phyloP scores from a whole-genome alignment of 2,888 invertebrate genomes.

The Scaptomyza caliginosa region DNA sequence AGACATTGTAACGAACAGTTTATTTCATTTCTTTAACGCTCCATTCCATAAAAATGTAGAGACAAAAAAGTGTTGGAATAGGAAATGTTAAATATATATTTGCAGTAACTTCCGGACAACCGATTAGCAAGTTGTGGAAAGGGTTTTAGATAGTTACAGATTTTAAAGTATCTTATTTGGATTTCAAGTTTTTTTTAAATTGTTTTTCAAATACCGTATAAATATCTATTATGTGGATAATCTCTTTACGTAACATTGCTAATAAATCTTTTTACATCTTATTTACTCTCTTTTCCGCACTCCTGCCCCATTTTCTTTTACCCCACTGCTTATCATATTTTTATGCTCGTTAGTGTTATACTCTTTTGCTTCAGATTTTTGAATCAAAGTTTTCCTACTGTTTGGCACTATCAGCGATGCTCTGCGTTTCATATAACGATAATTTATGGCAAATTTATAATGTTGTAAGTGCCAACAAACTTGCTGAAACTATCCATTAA shows the following conservation, averaged over 20 bases:
- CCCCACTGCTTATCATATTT: neutral
- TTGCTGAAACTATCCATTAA: constrained; percentile 78
- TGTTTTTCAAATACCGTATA: neutral
- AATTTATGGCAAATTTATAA: constrained; percentile 78
- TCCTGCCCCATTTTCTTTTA: neutral
- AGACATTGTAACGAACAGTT: constrained; percentile 61
- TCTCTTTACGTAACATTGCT: neutral
- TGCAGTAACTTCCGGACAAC: constrained; percentile 15
- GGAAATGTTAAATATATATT: constrained; percentile 44
- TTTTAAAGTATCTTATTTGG: no score
- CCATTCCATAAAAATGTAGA: constrained; percentile 16
- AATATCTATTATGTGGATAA: neutral
- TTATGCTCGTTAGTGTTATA: constrained; percentile 40
- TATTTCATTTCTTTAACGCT: constrained; percentile 40
- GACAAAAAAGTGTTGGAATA: constrained; percentile 9
- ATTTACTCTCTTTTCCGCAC: neutral
- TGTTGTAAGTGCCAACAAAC: constrained; percentile 79
- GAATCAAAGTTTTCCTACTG: constrained; percentile 56
- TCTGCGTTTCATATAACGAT: constrained; percentile 66
- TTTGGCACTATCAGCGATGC: constrained; percentile 55
- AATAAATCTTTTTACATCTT: neutral
- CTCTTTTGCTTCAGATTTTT: constrained; percentile 30
- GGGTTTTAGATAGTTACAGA: no score
- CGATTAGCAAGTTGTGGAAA: neutral
- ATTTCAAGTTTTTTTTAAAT: neutral